phyloP scores from a whole-genome alignment of 2,888 invertebrate species.

The Microctonus brassicae region DNA sequence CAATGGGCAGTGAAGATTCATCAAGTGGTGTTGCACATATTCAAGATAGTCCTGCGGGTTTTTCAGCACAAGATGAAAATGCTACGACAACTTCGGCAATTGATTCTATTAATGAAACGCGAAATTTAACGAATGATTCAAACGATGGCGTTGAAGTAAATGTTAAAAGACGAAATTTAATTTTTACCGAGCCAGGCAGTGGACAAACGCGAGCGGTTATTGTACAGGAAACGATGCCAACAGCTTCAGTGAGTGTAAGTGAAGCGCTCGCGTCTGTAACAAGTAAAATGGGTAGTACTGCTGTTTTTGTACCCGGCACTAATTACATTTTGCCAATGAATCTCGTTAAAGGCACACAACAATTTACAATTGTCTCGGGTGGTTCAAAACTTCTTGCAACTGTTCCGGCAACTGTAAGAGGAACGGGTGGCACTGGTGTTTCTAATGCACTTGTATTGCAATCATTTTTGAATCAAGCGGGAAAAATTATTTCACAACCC shows the following conservation, averaged over 20 bases:
- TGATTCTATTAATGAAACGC: slow-evolving; percentile 57
- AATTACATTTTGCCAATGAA: slow-evolving; percentile 81
- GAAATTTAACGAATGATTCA: slow-evolving; percentile 63
- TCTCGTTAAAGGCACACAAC: slow-evolving; percentile 80
- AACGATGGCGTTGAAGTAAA: slow-evolving; percentile 61
- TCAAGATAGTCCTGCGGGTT: slow-evolving; percentile 69
- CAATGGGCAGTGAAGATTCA: slow-evolving; percentile 83
- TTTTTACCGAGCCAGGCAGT: slow-evolving; percentile 61
- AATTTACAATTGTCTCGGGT: slow-evolving; percentile 81
- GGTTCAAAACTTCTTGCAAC: slow-evolving; percentile 73
- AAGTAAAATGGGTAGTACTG: slow-evolving; percentile 75
- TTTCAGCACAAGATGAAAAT: slow-evolving; percentile 63
- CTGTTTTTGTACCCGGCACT: slow-evolving; percentile 78
- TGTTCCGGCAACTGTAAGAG: slow-evolving; percentile 59
- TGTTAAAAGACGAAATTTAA: slow-evolving; percentile 61
- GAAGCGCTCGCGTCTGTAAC: slow-evolving; percentile 77
- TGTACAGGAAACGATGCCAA: slow-evolving; percentile 64
- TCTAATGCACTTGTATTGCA: slow-evolving; percentile 78
- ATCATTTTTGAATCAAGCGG: slow-evolving; percentile 77
- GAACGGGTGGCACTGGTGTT: slow-evolving; percentile 65
- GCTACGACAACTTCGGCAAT: slow-evolving; percentile 44
- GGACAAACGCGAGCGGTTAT: slow-evolving; percentile 64
- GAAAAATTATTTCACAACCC: slow-evolving; percentile 66
- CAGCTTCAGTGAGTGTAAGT: slow-evolving; percentile 70
- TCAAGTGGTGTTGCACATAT: slow-evolving; percentile 75